Percentiles rank a stretch among this genome's conserved stretches.
Evolutionary conservation across 2,113 vertebrate genomes (phyloP).

Genomic region (Lepidothrix coronata): DNA sequence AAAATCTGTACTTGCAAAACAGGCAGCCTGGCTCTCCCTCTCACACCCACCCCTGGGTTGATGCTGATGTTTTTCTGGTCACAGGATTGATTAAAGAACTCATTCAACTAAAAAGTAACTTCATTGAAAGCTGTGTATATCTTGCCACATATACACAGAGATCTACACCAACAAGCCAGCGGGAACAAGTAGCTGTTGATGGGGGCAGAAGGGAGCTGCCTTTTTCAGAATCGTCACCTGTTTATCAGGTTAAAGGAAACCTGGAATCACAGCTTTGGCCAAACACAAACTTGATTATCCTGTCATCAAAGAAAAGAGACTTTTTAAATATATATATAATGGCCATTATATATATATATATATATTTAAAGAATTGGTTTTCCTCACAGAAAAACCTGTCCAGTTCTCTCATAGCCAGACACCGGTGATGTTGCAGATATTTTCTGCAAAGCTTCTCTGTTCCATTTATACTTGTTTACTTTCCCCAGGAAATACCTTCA

Average conservation of each 20-base stretch:
- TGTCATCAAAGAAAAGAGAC: not conserved
- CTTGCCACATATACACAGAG: not conserved
- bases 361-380: not conserved
- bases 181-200: not conserved
- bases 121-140: not conserved
- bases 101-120: not conserved
- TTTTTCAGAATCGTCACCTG: not conserved
- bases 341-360: not conserved
- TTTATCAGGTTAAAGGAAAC: not conserved
- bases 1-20: not conserved
- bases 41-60: not conserved
- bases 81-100: not conserved
- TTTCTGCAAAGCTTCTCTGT: constrained; percentile 16
- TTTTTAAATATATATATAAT: not conserved
- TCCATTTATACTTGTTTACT: not conserved
- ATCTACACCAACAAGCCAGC: not conserved
- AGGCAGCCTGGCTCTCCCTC: not conserved
- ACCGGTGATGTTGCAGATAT: not conserved
- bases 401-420: not conserved
- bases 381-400: not conserved
- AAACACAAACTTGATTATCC: not conserved
- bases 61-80: not conserved
- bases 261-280: not conserved
- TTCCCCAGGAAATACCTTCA: constrained; percentile 40
- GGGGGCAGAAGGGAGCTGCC: not conserved